phyloP scores from a whole-genome alignment of 1,140 invertebrate genomes.

The Branchinecta lynchi region DNA sequence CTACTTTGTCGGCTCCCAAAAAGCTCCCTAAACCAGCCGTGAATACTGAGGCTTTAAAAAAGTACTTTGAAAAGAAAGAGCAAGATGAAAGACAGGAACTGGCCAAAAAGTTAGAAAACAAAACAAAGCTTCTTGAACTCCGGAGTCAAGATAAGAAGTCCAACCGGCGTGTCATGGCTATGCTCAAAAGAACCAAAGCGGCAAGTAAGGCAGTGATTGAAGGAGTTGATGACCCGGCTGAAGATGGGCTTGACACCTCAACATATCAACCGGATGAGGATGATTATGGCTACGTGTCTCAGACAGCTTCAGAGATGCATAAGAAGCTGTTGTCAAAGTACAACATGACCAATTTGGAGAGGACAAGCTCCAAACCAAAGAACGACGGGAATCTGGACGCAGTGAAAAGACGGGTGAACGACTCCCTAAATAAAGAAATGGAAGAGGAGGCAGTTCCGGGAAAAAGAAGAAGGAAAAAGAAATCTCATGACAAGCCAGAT shows the following conservation, averaged over 20 bases:
- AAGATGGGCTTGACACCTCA: conserved; percentile 42
- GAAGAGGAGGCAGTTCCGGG: conserved; percentile 23
- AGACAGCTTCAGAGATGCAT: conserved; percentile 59
- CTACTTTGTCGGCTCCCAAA: conserved; percentile 61
- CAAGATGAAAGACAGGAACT: conserved; percentile 52
- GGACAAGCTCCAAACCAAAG: conserved; percentile 22
- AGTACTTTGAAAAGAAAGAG: conserved; percentile 62
- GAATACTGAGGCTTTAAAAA: conserved; percentile 58
- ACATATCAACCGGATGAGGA: conserved; percentile 62
- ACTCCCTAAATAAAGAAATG: conserved; percentile 21
- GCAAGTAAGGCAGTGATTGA: conserved; percentile 68
- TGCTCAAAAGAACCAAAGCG: conserved; percentile 63
- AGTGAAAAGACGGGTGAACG: conserved; percentile 21
- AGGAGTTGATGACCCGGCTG: conserved; percentile 57
- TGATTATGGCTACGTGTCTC: conserved; percentile 74
- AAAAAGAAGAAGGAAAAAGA: conserved; percentile 33
- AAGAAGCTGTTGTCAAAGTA: conserved; percentile 70
- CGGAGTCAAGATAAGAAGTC: conserved; percentile 48
- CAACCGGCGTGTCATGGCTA: conserved; percentile 40
- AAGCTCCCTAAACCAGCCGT: conserved; percentile 48
- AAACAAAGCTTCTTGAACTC: conserved; percentile 49
- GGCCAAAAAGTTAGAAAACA: conserved; percentile 45
- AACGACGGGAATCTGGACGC: conserved; percentile 20
- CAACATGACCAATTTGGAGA: conserved; percentile 40
- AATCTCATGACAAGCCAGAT: conserved; percentile 37